A percentile compares a stretch with the other conserved stretches of the same genome.
These are phyloP conservation scores for Tillus elongatus DNA, from an alignment of 2,888 invertebrate species.

Conservation along the genomic window DNA sequence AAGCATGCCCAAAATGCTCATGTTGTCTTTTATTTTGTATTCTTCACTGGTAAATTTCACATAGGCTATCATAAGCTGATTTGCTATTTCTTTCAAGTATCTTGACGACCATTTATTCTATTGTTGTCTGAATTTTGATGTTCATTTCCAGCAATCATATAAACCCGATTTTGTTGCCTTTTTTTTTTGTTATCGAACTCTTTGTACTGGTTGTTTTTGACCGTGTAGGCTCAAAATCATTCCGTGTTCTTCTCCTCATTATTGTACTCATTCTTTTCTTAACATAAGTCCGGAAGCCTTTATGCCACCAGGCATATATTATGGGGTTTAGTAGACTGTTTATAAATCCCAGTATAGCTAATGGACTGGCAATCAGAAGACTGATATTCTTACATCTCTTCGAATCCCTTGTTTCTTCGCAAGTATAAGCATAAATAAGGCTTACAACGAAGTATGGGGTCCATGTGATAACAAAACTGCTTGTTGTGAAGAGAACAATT, in stretches of 20 bases:
- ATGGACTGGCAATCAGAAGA: slow-evolving; percentile 48
- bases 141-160: no score
- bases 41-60: no score
- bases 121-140: no score
- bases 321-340: slow-evolving; percentile 57
- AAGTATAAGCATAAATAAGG: slow-evolving; percentile 44
- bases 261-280: slow-evolving; percentile 35
- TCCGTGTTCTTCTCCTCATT: slow-evolving; percentile 13
- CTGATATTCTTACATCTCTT: slow-evolving; percentile 44
- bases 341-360: slow-evolving; percentile 51
- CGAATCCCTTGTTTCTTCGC: slow-evolving; percentile 19
- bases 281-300: slow-evolving; percentile 50
- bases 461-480: slow-evolving; percentile 55
- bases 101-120: no score
- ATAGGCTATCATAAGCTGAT: no score
- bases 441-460: slow-evolving; percentile 53
- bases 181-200: no score
- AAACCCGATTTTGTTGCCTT: no score
- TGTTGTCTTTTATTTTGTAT: no score
- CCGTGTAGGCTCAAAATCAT: no score
- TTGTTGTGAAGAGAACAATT: slow-evolving; percentile 53
- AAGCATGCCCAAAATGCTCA: no score
- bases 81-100: no score
- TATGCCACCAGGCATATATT: slow-evolving; percentile 65
- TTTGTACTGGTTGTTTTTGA: no score